Evolutionary conservation across 1,140 invertebrate species (phyloP).

Genomic region (Elymnias hypermnestra): DNA sequence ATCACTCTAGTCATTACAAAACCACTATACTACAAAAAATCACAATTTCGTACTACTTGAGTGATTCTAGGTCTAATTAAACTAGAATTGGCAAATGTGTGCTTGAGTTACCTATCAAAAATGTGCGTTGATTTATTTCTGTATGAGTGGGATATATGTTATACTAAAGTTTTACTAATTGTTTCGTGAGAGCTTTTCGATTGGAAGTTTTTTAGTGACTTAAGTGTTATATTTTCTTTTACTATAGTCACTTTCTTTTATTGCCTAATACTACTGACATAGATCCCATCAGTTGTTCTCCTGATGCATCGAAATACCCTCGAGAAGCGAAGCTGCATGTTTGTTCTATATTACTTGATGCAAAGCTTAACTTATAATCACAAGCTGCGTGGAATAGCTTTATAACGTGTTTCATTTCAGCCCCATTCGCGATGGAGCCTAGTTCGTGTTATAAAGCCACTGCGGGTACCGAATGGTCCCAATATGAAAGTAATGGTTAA

Average conservation of each 20-base stretch:
- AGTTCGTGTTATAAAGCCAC: slow-evolving; percentile 70
- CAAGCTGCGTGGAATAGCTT: slow-evolving; percentile 70
- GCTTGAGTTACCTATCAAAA: slow-evolving; percentile 63
- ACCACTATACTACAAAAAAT: neutral
- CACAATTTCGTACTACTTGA: slow-evolving; percentile 16
- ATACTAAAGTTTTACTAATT: slow-evolving; percentile 27
- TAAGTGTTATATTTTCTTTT: slow-evolving; percentile 15
- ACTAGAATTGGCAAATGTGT: slow-evolving; percentile 66
- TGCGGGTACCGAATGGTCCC: slow-evolving; percentile 46
- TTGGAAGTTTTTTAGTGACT: slow-evolving; percentile 25
- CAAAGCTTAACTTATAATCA: slow-evolving; percentile 68
- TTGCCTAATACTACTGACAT: slow-evolving; percentile 51
- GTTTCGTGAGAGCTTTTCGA: slow-evolving; percentile 54
- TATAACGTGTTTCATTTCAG: slow-evolving; percentile 55
- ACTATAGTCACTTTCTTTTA: slow-evolving; percentile 20
- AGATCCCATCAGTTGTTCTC: slow-evolving; percentile 68
- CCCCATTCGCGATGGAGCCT: slow-evolving; percentile 45
- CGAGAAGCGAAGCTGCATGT: slow-evolving; percentile 71
- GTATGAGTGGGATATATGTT: slow-evolving; percentile 74
- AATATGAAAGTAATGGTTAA: slow-evolving; percentile 61
- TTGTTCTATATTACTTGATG: slow-evolving; percentile 69
- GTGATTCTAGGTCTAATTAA: slow-evolving; percentile 44
- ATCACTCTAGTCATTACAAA: slow-evolving; percentile 38
- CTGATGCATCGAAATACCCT: slow-evolving; percentile 60
- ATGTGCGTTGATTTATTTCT: slow-evolving; percentile 64